Percentiles rank a stretch among this genome's conserved stretches.
Conservation (phyloP, 2,113 vertebrate genomes). For the Pteruthius melanotis region DNA sequence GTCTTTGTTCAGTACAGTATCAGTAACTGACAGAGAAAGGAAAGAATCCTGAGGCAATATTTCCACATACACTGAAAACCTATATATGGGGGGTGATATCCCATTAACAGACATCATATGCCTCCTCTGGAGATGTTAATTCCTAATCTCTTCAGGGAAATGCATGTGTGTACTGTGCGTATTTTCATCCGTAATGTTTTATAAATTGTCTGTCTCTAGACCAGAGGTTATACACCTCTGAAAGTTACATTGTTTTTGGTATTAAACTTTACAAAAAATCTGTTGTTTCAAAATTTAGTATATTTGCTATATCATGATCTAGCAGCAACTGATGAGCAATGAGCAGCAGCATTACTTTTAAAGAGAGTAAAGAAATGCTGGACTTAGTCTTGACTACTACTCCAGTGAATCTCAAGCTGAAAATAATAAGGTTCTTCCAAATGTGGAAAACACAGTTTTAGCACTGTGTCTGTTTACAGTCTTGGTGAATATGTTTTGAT, state of each 20-base stretch:
- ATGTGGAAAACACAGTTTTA: no score
- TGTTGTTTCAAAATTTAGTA: background rate
- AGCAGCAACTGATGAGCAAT: background rate
- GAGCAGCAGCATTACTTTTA: background rate
- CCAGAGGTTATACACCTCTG: background rate
- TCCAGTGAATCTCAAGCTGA: background rate
- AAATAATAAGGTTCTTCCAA: background rate
- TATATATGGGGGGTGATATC: background rate
- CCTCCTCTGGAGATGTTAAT: conserved; percentile 25
- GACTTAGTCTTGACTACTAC: background rate
- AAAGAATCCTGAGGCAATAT: background rate
- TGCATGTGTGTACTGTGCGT: background rate
- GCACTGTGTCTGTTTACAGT: background rate
- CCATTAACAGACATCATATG: background rate
- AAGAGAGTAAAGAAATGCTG: background rate
- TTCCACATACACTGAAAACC: conserved; percentile 35
- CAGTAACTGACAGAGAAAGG: background rate
- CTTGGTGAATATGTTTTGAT: background rate
- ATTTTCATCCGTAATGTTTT: background rate
- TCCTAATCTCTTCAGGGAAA: conserved; percentile 8
- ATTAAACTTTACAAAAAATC: background rate
- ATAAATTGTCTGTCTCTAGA: background rate
- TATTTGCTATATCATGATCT: background rate
- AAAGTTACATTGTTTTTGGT: background rate
- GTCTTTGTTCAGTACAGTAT: background rate